Evolutionary conservation across 2,797 vertebrate genomes (phyloP), one percentile per base, ranked within the genome.

Genomic region (Darevskia mixta): DNA sequence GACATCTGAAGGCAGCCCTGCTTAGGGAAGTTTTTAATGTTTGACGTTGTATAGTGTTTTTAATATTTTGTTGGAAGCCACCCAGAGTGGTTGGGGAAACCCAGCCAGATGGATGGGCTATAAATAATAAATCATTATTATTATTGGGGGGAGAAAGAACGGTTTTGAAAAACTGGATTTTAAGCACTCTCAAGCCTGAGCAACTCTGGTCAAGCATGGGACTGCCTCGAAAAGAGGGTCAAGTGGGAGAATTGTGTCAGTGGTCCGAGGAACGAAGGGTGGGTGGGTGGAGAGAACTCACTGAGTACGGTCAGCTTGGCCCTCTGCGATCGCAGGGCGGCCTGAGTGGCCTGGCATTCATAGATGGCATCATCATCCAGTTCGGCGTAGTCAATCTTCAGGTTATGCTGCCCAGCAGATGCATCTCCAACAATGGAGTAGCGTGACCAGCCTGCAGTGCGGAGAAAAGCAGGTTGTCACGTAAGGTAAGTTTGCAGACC

Each of bases 311-410:
- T 98, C 92, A 99, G 94, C 90, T 95, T 98, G 94, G 98, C 98
- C 72, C 97, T 97, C 92, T 98, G 97, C 29, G 98, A 99, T 92
- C 98, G 97, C 92, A 98, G 96, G 1, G 91, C 98, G 0, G 98
- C 98, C 95, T 98, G 98, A 5, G 98, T 98, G 79, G 98, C 98
- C 95, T 98, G 98, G 96, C 98, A 99, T 95, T 99, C 98, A 43
- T 98, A 99, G 20, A 97, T 95, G 0, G 98, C 98, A 90, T 99
- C 98, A 88, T 99, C 98, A 38, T 96, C 97, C 90, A 98, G 96
- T 93, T 98, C 98, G 78, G 97, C 97, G 1, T 96, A 97, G 93
- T 98, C 97, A 89, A 99, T 98, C 95, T 97, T 97, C 95, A 99
- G 96, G 95, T 98, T 98, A 94, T 99, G 98, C 93, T 98, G 98